phyloP scores from a whole-genome alignment of 2,888 invertebrate genomes.

The Orchesellides sinensis region DNA sequence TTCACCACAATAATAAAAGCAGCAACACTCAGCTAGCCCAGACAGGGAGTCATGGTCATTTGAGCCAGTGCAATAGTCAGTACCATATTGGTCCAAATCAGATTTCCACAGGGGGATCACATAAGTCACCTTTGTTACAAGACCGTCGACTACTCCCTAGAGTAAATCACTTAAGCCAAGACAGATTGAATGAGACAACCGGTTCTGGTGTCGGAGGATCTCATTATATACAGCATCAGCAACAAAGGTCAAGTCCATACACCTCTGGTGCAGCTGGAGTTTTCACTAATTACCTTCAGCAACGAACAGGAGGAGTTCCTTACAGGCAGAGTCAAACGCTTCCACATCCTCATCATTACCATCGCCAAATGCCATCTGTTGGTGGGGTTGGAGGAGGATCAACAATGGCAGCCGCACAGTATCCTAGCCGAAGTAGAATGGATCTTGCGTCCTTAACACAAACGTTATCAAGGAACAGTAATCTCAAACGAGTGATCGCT shows the following conservation, averaged over 20 bases:
- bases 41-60: slow-evolving; percentile 26
- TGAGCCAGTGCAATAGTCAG: slow-evolving; percentile 42
- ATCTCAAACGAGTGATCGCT: slow-evolving; percentile 3
- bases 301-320: slow-evolving; percentile 1
- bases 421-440: slow-evolving; percentile 39
- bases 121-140: slow-evolving; percentile 34
- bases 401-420: not conserved
- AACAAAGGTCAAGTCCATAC: slow-evolving; percentile 12
- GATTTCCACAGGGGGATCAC: not conserved
- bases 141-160: slow-evolving; percentile 37
- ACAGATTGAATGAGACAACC: slow-evolving; percentile 32
- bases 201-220: not conserved
- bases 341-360: slow-evolving; percentile 54
- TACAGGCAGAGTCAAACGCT: slow-evolving; percentile 57
- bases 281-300: slow-evolving; percentile 22
- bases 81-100: slow-evolving; percentile 43
- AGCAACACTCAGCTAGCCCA: slow-evolving; percentile 31
- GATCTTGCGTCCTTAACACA: slow-evolving; percentile 24
- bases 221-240: slow-evolving; percentile 22
- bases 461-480: slow-evolving; percentile 27
- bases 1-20: slow-evolving; percentile 44
- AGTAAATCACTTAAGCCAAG: slow-evolving; percentile 49
- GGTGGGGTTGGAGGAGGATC: slow-evolving; percentile 2
- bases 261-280: not conserved
- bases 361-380: slow-evolving; percentile 27